Base-by-base conservation (phyloP, 2,888 invertebrate genomes). In the Metacarcinus magister region DNA sequence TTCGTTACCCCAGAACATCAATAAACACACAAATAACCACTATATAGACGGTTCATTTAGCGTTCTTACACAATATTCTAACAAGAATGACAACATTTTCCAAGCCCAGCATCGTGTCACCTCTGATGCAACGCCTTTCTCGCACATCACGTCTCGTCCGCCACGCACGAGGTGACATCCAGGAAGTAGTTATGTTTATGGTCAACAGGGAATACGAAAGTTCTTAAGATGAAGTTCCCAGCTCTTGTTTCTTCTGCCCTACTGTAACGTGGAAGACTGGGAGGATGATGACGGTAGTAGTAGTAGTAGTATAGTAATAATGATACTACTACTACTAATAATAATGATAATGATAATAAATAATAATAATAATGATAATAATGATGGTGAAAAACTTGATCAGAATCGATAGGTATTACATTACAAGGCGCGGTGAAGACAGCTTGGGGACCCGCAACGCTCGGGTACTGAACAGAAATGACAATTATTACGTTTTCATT, bases 311-410 rank as follows among this genome's bases (percentile, higher is more conserved):
- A 48, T 87, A 87, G 87, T 87, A 87, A 28, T 87, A 87, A 28
- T 87, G 28, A 28, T 87, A 87, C 28, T 87, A 87, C 28, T 87
- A 87, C 28, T 87, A 87, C 28, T 32, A 87, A 28, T 87, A 87
- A 23, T 60, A 19, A 23, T 60, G 16, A 23, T 60, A 60, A 23
- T 60, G 16, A 23, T 60, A 54, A 19, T 54, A 54, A 19, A 39
- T 39, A 39, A 39, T 0, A 39, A 54, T 54, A 54, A 8, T 54
- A 54, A 54, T 54, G 54, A 54, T 54, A 54, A 54, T 54, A 54
- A 13, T 54, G 54, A 54, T 39, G 39, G 39, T 54, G n/a, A 75
- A 75, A 67, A n/a, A 5, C 19, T n/a, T n/a, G 8, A 75, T n/a
- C 3, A n/a, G 67, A 5, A n/a, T 75, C 19, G n/a, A 23, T 75